Percentiles rank a stretch among this genome's conserved stretches.
Conservation (phyloP, 2,113 vertebrate species). For the Cyprinodon tularosa region DNA sequence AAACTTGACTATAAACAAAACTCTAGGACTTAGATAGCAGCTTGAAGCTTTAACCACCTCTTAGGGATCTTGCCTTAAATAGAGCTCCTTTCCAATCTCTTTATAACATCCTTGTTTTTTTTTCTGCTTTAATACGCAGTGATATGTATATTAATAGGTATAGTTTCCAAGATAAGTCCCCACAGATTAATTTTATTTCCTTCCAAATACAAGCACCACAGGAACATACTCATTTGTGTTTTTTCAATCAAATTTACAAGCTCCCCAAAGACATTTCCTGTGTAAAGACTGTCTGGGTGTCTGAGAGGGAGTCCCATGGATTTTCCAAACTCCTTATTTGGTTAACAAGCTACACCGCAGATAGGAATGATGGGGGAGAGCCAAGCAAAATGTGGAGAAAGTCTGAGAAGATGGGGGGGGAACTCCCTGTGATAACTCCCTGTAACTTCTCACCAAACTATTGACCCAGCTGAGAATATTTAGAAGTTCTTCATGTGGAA, state of each 20-base stretch:
- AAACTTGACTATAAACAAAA: constrained; percentile 34
- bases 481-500: not conserved
- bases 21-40: not conserved
- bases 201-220: not conserved
- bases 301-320: constrained; percentile 52
- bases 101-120: not conserved
- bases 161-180: not conserved
- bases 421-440: constrained; percentile 53
- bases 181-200: not conserved
- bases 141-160: not conserved
- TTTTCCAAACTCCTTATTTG: constrained; percentile 69
- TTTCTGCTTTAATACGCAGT: not conserved
- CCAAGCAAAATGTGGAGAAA: constrained; percentile 2
- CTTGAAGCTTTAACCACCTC: not conserved
- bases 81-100: not conserved
- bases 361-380: constrained; percentile 44
- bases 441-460: constrained; percentile 7
- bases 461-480: not conserved
- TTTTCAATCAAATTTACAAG: constrained; percentile 35
- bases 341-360: constrained; percentile 52
- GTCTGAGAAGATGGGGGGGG: constrained; percentile 8
- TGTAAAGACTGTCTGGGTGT: constrained; percentile 3
- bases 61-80: not conserved
- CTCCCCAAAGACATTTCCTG: constrained; percentile 40
- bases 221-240: not conserved